Conservation (phyloP, 2,113 vertebrate genomes). For the Perca schrenkii region DNA sequence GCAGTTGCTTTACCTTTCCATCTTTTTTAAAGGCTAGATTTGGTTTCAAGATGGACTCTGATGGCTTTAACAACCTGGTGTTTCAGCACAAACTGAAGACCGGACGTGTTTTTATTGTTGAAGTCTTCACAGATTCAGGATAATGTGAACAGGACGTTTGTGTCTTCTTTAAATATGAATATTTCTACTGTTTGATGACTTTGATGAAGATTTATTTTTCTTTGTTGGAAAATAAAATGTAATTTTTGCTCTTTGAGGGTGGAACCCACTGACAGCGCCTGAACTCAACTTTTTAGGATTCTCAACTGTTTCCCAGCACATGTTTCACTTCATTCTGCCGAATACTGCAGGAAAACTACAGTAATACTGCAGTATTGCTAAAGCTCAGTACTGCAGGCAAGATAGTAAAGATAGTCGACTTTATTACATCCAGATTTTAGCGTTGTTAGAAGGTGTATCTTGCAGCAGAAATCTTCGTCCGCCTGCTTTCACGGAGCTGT, state of each 20-base stretch:
- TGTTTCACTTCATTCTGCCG: background rate
- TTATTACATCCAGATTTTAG: too few species aligned
- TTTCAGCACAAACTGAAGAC: background rate
- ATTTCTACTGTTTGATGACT: background rate
- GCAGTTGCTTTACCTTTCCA: too few species aligned
- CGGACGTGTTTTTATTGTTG: background rate
- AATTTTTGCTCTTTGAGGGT: background rate
- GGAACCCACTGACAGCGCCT: background rate
- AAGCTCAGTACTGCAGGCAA: background rate
- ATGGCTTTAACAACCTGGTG: too few species aligned
- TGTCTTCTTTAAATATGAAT: background rate
- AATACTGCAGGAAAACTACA: background rate
- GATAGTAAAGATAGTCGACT: too few species aligned
- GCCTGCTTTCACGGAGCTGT: too few species aligned
- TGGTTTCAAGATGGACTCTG: too few species aligned
- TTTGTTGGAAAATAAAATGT: constrained; percentile 3
- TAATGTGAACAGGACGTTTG: background rate
- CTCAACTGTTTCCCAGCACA: background rate
- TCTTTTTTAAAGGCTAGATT: too few species aligned
- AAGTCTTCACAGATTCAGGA: background rate
- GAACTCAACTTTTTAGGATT: background rate
- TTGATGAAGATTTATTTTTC: background rate
- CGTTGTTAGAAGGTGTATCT: too few species aligned
- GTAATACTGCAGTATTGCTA: background rate
- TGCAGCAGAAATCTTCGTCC: too few species aligned